Base-by-base conservation (phyloP, 2,113 vertebrate genomes). In the Myotis davidii region DNA sequence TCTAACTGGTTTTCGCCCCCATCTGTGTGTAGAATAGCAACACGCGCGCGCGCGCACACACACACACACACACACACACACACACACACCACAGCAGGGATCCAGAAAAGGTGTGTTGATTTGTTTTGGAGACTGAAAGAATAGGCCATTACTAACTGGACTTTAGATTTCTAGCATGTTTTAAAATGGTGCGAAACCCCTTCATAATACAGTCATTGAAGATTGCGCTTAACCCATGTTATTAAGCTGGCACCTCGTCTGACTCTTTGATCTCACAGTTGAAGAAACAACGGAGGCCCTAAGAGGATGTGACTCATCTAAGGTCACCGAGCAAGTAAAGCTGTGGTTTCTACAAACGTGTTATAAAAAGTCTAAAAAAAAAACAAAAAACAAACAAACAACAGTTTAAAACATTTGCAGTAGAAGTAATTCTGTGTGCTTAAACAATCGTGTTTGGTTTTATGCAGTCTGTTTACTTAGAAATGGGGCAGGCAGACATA, bases 231-330 rank as follows among this genome's bases (percentile, higher is more conserved):
- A 87, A 78, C 79, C n/a, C 2, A 4, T 67, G 29, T 39, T 64
- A n/a, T 17, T 72, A 94, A 48, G 34, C 29, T 70, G 32, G 61
- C 61, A 73, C 18, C 11, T 67, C 9, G 10, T 76, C 56, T 79
- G 54, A 77, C 83, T 82, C 73, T 88, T 90, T 96, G 77, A 96
- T 90, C 82, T 96, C 86, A 90, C 56, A 67, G 32, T 90, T 92
- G 78, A 95, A 85, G 64, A 86, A 86, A 92, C 72, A 92, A 4
- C 34, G 45, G 32, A 69, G 39, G 59, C 20, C n/a, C 18, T 73
- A 23, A 79, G 59, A 97, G 95, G 90, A 94, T 94, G 29, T 96
- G 97, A 95, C 85, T 97, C 97, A 97, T 70, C 20, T 69, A n/a
- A 79, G 85, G 85, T 90, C 91, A 91, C 61, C 88, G 85, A 95